Percentiles rank a stretch among this genome's conserved stretches.
phyloP scores from a whole-genome alignment of 2,113 vertebrate species.

The Sprattus sprattus region DNA sequence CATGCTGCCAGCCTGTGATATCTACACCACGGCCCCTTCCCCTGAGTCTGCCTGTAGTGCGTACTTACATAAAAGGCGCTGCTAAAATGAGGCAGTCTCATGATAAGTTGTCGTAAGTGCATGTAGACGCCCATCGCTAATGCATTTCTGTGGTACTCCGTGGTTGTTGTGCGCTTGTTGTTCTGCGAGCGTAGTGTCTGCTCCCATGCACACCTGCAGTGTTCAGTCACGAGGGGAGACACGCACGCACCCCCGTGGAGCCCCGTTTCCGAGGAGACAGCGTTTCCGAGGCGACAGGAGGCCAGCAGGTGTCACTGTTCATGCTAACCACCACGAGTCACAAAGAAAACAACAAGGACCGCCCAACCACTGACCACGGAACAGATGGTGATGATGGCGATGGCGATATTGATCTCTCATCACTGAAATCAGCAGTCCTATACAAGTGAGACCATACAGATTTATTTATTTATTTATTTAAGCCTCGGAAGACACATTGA shows the following conservation, averaged over 20 bases:
- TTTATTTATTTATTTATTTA: too few relatives aligned
- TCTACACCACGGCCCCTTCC: not conserved
- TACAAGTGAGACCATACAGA: not conserved
- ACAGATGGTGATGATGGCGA: not conserved
- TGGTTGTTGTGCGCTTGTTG: too few relatives aligned
- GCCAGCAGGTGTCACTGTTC: slow-evolving; percentile 26
- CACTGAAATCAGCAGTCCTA: not conserved
- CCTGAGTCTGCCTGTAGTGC: not conserved
- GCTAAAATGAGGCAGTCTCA: not conserved
- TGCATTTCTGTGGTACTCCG: not conserved
- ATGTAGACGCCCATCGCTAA: not conserved
- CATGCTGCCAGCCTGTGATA: not conserved
- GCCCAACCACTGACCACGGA: not conserved
- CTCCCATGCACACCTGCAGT: too few relatives aligned
- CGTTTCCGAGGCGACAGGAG: not conserved
- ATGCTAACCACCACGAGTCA: not conserved
- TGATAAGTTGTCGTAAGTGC: not conserved
- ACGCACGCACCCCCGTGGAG: not conserved
- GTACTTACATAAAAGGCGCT: too few relatives aligned
- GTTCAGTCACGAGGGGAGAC: too few relatives aligned
- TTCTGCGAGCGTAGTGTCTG: too few relatives aligned
- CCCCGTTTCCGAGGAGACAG: not conserved
- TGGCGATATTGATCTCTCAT: not conserved
- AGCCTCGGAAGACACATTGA: too few relatives aligned
- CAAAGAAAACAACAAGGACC: not conserved